phyloP scores from a whole-genome alignment of 2,113 vertebrate genomes.

The Jacana jacana region DNA sequence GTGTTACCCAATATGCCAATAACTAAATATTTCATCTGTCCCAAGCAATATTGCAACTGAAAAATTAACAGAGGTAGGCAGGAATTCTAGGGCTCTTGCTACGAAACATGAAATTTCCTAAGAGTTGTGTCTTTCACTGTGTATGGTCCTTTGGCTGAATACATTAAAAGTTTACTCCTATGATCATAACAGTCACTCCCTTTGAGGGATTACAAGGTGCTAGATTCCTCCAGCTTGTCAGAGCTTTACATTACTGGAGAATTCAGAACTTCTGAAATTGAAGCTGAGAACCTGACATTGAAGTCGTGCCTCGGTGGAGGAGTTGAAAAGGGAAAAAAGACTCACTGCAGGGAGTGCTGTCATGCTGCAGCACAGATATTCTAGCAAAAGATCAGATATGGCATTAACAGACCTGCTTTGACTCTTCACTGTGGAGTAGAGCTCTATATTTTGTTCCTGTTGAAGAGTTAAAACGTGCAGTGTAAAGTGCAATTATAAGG shows the following conservation, averaged over 20 bases:
- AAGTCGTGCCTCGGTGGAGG: neutral
- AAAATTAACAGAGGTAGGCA: neutral
- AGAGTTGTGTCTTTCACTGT: slow-evolving; percentile 2
- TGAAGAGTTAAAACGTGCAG: neutral
- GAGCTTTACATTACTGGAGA: slow-evolving; percentile 39
- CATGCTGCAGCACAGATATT: neutral
- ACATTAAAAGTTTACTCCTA: slow-evolving; percentile 3
- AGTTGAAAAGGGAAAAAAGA: slow-evolving; percentile 5
- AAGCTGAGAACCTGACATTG: slow-evolving; percentile 41
- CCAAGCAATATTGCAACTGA: neutral
- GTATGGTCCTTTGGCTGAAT: neutral
- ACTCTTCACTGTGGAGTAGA: neutral
- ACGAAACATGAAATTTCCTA: neutral
- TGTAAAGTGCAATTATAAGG: neutral
- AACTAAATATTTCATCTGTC: neutral
- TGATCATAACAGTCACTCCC: neutral
- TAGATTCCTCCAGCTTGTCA: neutral
- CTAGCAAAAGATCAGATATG: neutral
- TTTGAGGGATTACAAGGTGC: slow-evolving; percentile 26
- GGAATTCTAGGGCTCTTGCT: neutral
- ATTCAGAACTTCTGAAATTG: slow-evolving; percentile 31
- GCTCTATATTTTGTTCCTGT: neutral
- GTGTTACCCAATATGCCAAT: neutral
- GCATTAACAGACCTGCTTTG: neutral
- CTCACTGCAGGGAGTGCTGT: neutral